Base-by-base conservation (phyloP, 1,140 invertebrate genomes). In the Papilio dardanus region DNA sequence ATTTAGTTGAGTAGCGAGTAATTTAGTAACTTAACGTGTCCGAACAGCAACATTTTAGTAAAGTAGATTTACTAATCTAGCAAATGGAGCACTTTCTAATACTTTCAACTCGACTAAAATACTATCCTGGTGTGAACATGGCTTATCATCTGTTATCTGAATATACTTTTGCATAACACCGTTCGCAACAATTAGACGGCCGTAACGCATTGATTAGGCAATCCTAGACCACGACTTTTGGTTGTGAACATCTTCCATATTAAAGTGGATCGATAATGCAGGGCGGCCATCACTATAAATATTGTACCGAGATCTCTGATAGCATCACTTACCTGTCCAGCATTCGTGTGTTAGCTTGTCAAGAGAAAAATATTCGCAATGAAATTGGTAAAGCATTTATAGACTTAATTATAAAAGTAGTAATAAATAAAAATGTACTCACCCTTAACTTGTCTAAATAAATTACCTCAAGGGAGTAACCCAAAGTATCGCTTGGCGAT, bases 231-330 rank as follows among this genome's bases (percentile, higher is more conserved):
- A 85, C 83, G 86, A 89, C 68, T 81, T 80, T 81, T 78, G 76
- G 79, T 80, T 82, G 84, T 28, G 30, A 81, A 76, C 82, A 84
- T 79, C 83, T 62, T 79, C 80, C 58, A 75, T 79, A 80, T 83
- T 82, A 79, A 91, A 86, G 79, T 89, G 88, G 87, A 91, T 90
- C 88, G 83, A 89, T 86, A 81, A 73, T 78, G 74, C 79, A 81
- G 76, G 81, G 76, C 74, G 83, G 69, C 77, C 79, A 86, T 80
- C 78, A 77, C 81, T 92, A 92, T 92, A 92, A 86, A 91, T 91
- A 92, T 85, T 85, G 83, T 84, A 81, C 81, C 79, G 76, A 65
- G 79, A 85, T 75, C 80, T 78, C 71, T 77, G 71, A 77, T 81
- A 76, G 77, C 76, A 88, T 90, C 90, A 92, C 84, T 90, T 79